Percentiles rank a stretch among this genome's conserved stretches.
Conservation (phyloP, 2,113 vertebrate genomes). For the Sander lucioperca region DNA sequence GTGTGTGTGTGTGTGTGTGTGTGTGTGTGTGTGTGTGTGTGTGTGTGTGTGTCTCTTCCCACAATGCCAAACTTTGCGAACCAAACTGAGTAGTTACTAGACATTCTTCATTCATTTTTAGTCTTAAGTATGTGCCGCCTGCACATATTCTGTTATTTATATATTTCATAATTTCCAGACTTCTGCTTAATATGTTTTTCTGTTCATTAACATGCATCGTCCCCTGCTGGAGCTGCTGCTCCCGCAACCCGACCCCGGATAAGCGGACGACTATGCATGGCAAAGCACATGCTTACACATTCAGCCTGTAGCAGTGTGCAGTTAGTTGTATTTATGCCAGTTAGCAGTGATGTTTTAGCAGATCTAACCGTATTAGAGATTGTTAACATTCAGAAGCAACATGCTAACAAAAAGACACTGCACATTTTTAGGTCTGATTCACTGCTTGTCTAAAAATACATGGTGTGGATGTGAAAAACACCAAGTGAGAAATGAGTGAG, state of each 20-base stretch:
- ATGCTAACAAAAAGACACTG: neutral
- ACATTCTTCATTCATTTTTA: constrained; percentile 43
- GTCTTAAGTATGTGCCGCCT: neutral
- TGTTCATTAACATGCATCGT: neutral
- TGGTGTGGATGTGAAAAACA: constrained; percentile 47
- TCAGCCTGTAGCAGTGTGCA: neutral
- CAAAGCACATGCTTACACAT: neutral
- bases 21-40: constrained; percentile 34
- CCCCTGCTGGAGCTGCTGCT: no score
- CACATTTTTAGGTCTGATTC: constrained; percentile 9
- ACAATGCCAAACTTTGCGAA: constrained; percentile 48
- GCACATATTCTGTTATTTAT: constrained; percentile 3
- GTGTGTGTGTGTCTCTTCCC: constrained; percentile 15
- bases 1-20: constrained; percentile 36
- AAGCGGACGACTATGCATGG: no score
- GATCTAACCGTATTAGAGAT: neutral
- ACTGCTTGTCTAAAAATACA: constrained; percentile 35
- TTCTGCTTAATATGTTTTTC: neutral
- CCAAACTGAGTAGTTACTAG: constrained; percentile 30
- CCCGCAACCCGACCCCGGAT: no score
- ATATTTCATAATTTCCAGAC: neutral
- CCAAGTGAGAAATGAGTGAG: constrained; percentile 1
- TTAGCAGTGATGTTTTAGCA: neutral
- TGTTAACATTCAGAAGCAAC: neutral
- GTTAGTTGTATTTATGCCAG: neutral